phyloP scores from a whole-genome alignment of 1,140 invertebrate species.

The Pissodes strobi region DNA sequence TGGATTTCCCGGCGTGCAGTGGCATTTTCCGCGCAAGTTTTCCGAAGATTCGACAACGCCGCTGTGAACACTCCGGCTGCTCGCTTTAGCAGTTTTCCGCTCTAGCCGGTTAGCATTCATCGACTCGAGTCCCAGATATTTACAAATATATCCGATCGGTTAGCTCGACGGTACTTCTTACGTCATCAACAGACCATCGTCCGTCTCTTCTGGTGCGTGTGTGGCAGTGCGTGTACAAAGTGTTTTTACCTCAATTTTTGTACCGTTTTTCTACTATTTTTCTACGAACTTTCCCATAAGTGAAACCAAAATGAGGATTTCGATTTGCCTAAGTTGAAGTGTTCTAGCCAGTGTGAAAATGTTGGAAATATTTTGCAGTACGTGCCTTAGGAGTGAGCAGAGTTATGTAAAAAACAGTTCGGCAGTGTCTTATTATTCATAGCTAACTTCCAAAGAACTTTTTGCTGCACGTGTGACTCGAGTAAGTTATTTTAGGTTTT shows the following conservation, averaged over 20 bases:
- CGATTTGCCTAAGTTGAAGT: constrained; percentile 1
- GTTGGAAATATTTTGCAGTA: constrained; percentile 21
- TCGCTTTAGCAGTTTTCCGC: constrained; percentile 30
- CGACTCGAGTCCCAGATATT: constrained; percentile 38
- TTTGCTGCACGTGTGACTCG: constrained; percentile 26
- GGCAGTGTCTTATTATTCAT: constrained; percentile 20
- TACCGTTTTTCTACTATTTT: constrained; percentile 1
- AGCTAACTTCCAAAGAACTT: constrained; percentile 27
- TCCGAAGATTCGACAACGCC: constrained; percentile 27
- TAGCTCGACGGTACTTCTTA: constrained; percentile 33
- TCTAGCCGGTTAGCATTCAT: constrained; percentile 30
- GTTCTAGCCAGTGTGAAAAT: constrained; percentile 6
- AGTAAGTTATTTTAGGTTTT: constrained; percentile 30
- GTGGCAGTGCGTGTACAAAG: constrained; percentile 17
- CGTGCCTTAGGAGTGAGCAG: constrained; percentile 9
- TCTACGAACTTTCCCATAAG: neutral
- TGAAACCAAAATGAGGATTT: constrained; percentile 23
- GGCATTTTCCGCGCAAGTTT: constrained; percentile 35
- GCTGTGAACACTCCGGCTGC: constrained; percentile 25
- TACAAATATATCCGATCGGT: constrained; percentile 38
- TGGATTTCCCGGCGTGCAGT: constrained; percentile 10
- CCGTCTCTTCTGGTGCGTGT: constrained; percentile 28
- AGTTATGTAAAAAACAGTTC: constrained; percentile 27
- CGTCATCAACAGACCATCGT: constrained; percentile 31
- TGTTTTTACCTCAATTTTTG: constrained; percentile 12